A percentile compares a stretch with the other conserved stretches of the same genome.
Evolutionary conservation across 35 echinoderm and acorn worm genomes (phyloP).

Genomic region (Lytechinus variegatus): DNA sequence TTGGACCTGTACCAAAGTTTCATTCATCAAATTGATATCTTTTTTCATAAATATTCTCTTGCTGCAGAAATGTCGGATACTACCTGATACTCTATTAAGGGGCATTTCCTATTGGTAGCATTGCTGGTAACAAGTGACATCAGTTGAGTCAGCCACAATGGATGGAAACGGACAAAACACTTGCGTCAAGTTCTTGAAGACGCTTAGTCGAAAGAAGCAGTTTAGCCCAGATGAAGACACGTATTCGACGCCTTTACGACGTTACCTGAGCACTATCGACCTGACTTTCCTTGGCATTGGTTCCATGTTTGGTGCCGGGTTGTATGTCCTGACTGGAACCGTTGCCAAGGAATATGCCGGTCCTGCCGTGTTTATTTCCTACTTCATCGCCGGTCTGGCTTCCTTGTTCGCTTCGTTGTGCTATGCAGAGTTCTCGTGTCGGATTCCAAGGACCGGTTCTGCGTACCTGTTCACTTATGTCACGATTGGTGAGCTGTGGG

Average conservation of each 20-base stretch:
- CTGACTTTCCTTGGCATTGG: slow-evolving; percentile 60
- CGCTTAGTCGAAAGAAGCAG: slow-evolving; percentile 20
- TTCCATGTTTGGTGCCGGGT: slow-evolving; percentile 52
- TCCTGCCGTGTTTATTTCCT: slow-evolving; percentile 57
- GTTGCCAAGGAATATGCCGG: slow-evolving; percentile 61
- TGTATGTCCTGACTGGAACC: slow-evolving; percentile 62
- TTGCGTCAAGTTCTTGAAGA: not conserved
- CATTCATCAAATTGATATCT: not conserved
- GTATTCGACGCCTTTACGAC: slow-evolving; percentile 1
- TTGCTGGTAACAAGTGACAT: not conserved
- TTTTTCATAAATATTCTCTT: not conserved
- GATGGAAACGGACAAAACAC: not conserved
- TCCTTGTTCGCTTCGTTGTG: slow-evolving; percentile 58
- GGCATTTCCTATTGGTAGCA: not conserved
- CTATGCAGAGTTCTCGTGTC: slow-evolving; percentile 67
- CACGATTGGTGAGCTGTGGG: slow-evolving; percentile 66
- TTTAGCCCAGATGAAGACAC: slow-evolving; percentile 22
- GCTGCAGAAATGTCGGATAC: not conserved
- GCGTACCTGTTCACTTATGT: slow-evolving; percentile 67
- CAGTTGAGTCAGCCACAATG: not conserved
- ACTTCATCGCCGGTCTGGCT: slow-evolving; percentile 45
- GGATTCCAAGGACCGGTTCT: slow-evolving; percentile 57
- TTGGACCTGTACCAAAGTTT: not conserved
- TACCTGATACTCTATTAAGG: not conserved
- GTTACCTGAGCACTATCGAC: slow-evolving; percentile 56